Evolutionary conservation across 53 echinoderm and acorn worm species (phyloP).

Genomic region (Henricia sp.): DNA sequence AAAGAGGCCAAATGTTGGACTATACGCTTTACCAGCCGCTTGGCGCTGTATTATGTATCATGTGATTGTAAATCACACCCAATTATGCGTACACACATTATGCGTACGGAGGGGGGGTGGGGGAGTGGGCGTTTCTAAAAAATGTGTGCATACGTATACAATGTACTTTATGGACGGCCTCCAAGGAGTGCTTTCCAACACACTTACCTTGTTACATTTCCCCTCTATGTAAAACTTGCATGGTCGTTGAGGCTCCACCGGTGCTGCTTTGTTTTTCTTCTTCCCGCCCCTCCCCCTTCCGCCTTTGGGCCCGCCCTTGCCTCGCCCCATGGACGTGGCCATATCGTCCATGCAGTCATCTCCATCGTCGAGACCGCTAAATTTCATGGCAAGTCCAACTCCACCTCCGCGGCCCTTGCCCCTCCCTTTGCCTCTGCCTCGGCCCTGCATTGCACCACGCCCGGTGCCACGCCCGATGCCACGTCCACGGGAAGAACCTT

Average conservation of each 20-base stretch:
- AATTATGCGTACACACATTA: no score
- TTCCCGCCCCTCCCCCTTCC: constrained; percentile 55
- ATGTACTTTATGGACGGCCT: no score
- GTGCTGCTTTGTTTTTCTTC: constrained; percentile 24
- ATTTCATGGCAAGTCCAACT: neutral
- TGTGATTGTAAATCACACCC: no score
- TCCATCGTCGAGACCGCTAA: neutral
- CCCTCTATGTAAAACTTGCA: constrained; percentile 96
- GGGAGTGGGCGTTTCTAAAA: no score
- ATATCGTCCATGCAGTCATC: constrained; percentile 38
- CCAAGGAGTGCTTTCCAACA: no score
- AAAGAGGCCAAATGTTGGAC: no score
- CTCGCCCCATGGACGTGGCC: neutral
- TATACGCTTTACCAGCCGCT: no score
- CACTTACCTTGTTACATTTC: constrained; percentile 92
- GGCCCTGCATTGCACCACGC: constrained; percentile 14
- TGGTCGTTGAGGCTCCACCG: constrained; percentile 25
- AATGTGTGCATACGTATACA: no score
- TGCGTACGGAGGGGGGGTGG: no score
- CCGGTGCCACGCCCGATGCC: constrained; percentile 35
- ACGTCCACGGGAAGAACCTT: no score
- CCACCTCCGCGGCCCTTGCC: constrained; percentile 41
- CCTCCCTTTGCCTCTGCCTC: constrained; percentile 40
- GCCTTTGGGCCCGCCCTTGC: constrained; percentile 31
- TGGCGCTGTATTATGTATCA: no score